Base-by-base conservation (phyloP, 2,113 vertebrate genomes). In the Micronycteris hirsuta region DNA sequence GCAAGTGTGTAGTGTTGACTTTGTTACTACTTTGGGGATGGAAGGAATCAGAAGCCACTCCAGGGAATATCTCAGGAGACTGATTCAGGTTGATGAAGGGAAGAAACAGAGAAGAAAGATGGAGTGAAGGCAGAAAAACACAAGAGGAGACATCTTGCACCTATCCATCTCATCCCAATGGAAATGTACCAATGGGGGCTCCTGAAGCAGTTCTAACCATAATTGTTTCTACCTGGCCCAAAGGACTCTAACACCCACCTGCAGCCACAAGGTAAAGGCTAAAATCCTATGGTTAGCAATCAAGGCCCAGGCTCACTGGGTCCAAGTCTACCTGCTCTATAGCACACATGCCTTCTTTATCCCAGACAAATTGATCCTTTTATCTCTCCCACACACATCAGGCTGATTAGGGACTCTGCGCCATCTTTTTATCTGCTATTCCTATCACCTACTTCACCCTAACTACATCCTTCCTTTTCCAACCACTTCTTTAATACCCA, bases 391-490 rank as follows among this genome's bases (percentile, higher is more conserved):
- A 89, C 2, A 28, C 5, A 58, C 36, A 45, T 16, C 24, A 80
- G 15, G 15, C 61, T 56, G 38, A 88, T 65, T 26, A 45, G 22
- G 38, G 28, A 78, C 17, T 49, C 58, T 41, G 20, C 24, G 33
- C 41, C 38, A 73, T 86, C 80, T 92, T 86, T 52, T 33, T 68
- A 38, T 63, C 85, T 90, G 54, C 33, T 82, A 68, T 84, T 67
- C 70, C 78, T 15, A 71, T 36, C 36, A 80, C 43, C 71, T 58
- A 70, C 38, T 83, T 67, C 31, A 89, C 26, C 26, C 63, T 70
- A 67, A 94, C 73, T 47, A 89, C 73, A 89, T 80, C 80, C 68
- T 96, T 94, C 89, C 86, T 92, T 96, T 68, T 88, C 89, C 86
- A 83, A 74, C 86, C 76, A 93, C 90, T 93, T 91, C 43, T 81